phyloP scores from a whole-genome alignment of 2,888 invertebrate species.

The Drosophila neonasuta region DNA sequence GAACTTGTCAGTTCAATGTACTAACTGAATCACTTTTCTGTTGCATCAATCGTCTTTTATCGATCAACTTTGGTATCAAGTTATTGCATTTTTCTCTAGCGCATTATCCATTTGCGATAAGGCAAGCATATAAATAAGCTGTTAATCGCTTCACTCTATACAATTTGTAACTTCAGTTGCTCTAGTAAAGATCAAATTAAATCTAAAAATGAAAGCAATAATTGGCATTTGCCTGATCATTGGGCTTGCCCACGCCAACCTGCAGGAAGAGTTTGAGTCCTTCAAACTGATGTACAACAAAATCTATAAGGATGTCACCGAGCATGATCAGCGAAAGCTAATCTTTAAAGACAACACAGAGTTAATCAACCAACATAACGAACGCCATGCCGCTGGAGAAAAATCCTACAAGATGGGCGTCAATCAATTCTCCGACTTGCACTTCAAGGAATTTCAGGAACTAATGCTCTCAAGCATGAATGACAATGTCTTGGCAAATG shows the following conservation, averaged over 20 bases:
- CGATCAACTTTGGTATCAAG: not conserved
- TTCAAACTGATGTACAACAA: slow-evolving; percentile 9
- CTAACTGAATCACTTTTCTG: slow-evolving; percentile 1
- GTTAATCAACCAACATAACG: slow-evolving; percentile 7
- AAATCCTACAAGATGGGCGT: slow-evolving; percentile 18
- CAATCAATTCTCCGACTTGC: slow-evolving; percentile 23
- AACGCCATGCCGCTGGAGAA: slow-evolving; percentile 1
- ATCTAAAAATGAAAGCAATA: slow-evolving; percentile 13
- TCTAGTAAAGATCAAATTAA: not conserved
- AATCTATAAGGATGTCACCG: slow-evolving; percentile 6
- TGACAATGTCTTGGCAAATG: not conserved
- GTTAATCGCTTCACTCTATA: not conserved
- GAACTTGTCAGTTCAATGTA: not conserved
- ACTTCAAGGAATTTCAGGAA: not conserved
- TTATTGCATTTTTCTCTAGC: not conserved
- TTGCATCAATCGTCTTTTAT: slow-evolving; percentile 1
- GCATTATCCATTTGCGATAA: not conserved
- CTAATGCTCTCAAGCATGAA: slow-evolving; percentile 7
- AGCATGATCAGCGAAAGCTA: slow-evolving; percentile 4
- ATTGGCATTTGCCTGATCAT: slow-evolving; percentile 8
- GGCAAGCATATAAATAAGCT: slow-evolving; percentile 1
- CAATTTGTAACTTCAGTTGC: not conserved
- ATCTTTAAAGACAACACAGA: slow-evolving; percentile 5
- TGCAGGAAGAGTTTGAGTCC: slow-evolving; percentile 12
- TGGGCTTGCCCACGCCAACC: slow-evolving; percentile 7